Percentiles rank a stretch among this genome's conserved stretches.
Conservation (phyloP, 2,797 vertebrate genomes). For the Rhodeus uyekii region DNA sequence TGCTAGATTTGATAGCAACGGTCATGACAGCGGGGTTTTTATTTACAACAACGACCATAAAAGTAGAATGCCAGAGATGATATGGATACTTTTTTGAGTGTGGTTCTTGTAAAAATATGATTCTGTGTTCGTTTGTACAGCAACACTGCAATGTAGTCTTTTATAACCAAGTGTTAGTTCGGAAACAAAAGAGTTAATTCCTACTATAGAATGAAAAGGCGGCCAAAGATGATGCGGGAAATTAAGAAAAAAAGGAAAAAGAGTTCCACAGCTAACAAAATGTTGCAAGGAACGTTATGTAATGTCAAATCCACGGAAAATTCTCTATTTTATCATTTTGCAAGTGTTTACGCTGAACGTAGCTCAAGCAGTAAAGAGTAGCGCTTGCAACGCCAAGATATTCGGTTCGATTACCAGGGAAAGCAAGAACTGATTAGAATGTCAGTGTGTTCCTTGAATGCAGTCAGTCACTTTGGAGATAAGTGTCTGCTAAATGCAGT, state of each 20-base stretch:
- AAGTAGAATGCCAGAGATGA: neutral
- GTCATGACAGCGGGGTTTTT: neutral
- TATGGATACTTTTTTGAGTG: neutral
- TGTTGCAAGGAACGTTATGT: no score
- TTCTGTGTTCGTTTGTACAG: neutral
- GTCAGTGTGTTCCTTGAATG: no score
- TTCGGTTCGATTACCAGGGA: no score
- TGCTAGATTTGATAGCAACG: neutral
- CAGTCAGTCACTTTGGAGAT: no score
- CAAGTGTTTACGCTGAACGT: no score
- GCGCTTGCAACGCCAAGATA: no score
- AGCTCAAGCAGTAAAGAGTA: no score
- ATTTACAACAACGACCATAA: neutral
- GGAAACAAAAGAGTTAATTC: constrained; percentile 17
- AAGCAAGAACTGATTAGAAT: no score
- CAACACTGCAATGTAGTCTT: neutral
- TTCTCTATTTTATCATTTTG: neutral
- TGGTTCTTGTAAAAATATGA: neutral
- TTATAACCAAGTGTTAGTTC: neutral
- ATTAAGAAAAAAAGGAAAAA: neutral
- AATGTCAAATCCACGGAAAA: no score
- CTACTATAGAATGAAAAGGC: neutral
- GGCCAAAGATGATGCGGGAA: neutral
- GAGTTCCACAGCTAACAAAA: neutral
- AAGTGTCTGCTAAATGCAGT: no score